Evolutionary conservation across 2,888 invertebrate genomes (phyloP), one percentile per base, ranked within the genome.

Genomic region (Megalurothrips usitatus): DNA sequence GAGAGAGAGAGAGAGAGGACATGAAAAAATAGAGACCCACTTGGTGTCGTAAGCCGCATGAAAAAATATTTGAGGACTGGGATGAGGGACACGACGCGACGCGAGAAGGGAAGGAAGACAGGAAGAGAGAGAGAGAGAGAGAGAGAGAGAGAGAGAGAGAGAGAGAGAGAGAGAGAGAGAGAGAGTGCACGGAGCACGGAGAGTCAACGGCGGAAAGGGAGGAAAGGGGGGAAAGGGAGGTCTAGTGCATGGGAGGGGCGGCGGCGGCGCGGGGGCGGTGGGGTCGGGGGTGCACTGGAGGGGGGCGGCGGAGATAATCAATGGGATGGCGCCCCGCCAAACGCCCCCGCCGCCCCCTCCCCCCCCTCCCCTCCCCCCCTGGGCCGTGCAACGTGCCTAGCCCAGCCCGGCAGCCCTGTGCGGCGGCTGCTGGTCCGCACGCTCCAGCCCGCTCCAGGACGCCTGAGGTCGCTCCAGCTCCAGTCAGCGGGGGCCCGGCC

Each of bases 311-410:
- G 68, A 75, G 68, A 75, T 75, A 75, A 75, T 75, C 68, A 75
- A 75, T 75, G 68, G 68, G 68, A 75, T 75, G 68, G 68, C 68
- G 68, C 68, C 68, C 68, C 68, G 26, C 58, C 58, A 58, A 58
- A 58, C 68, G 23, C 68, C 68, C 68, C 12, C 23, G 11, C 68
- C 12, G 23, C 68, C 68, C 68, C 6, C 11, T 23, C 68, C 68
- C n/a, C 68, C 23, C 63, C 19, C 19, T 63, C 49, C 49, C 10
- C 49, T 14, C 49, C 10, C 14, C 52, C 52, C 52, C 6, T 43
- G 2, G 6, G 58, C 58, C n/a, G 23, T 68, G n/a, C 68, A 68
- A 11, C 68, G n/a, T 23, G 68, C 68, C 68, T 26, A 11, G 68
- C 68, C 68, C 68, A 11, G 68, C 23, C 19, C 68, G 23, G 68